Evolutionary conservation across 1,140 invertebrate genomes (phyloP).

Genomic region (Epicauta chinensis): DNA sequence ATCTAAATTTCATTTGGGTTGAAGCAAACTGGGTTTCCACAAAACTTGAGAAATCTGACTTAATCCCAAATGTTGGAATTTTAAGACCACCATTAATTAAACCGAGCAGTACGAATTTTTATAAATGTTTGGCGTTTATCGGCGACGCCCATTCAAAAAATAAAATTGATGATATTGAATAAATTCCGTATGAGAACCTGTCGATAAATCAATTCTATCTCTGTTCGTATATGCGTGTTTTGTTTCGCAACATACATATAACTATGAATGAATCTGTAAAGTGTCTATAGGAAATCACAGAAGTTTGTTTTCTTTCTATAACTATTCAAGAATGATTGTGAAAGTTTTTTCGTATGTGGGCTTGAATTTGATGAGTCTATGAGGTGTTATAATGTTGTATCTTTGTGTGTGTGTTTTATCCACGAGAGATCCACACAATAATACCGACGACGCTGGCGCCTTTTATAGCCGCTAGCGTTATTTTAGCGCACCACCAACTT

Average conservation of each 20-base stretch:
- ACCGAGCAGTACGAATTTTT: no score
- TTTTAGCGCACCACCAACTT: constrained; percentile 2
- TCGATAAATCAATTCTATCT: constrained; percentile 7
- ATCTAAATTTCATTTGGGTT: no score
- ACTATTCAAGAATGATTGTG: constrained; percentile 15
- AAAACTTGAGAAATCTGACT: no score
- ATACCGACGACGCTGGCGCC: constrained; percentile 10
- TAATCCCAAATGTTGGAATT: no score
- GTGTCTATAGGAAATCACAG: constrained; percentile 14
- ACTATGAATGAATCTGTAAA: constrained; percentile 11
- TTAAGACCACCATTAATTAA: no score
- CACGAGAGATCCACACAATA: constrained; percentile 6
- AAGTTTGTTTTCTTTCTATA: constrained; percentile 11
- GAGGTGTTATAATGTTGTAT: constrained; percentile 13
- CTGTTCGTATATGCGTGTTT: no score
- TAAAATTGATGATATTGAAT: no score
- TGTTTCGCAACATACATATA: constrained; percentile 1
- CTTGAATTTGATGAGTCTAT: constrained; percentile 15
- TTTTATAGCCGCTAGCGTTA: constrained; percentile 2
- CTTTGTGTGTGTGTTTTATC: no score
- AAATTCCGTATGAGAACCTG: constrained; percentile 2
- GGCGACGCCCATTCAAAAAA: no score
- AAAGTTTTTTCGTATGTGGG: constrained; percentile 12
- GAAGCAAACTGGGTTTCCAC: no score
- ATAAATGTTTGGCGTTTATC: no score